Conservation (phyloP, 2,113 vertebrate species). For the Zosterops borbonicus region DNA sequence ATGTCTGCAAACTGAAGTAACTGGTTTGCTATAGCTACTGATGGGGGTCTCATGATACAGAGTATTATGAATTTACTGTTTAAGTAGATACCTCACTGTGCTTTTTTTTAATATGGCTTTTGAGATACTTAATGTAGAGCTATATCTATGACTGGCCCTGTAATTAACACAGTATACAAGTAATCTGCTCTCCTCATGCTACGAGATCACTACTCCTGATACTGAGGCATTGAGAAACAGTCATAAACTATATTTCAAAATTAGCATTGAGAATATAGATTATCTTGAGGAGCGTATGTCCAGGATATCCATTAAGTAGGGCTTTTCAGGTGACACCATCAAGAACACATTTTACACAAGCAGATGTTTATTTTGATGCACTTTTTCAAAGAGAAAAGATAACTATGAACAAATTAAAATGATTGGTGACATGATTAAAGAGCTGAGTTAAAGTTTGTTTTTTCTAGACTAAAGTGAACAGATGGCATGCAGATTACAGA, state of each 20-base stretch:
- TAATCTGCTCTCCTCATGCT: background rate
- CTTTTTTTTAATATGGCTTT: background rate
- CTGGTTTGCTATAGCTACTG: background rate
- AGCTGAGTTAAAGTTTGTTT: slow-evolving; percentile 6
- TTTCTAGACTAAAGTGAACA: slow-evolving; percentile 5
- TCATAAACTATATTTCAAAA: background rate
- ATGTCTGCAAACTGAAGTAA: background rate
- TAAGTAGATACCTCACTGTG: fast-evolving
- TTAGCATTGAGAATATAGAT: background rate
- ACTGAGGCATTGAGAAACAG: background rate
- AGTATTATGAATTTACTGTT: background rate
- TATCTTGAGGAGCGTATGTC: background rate
- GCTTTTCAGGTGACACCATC: background rate
- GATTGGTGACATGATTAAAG: background rate
- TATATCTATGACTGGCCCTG: background rate
- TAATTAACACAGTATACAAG: background rate
- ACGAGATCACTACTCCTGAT: background rate
- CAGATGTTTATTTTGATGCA: background rate
- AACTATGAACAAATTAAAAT: background rate
- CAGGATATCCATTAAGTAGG: background rate
- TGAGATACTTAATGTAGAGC: fast-evolving
- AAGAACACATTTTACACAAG: background rate
- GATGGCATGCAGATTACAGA: slow-evolving; percentile 23
- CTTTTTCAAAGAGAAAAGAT: background rate
- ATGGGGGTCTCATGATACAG: fast-evolving